Conservation (phyloP, 2,113 vertebrate genomes). For the Oenanthe oenanthe region DNA sequence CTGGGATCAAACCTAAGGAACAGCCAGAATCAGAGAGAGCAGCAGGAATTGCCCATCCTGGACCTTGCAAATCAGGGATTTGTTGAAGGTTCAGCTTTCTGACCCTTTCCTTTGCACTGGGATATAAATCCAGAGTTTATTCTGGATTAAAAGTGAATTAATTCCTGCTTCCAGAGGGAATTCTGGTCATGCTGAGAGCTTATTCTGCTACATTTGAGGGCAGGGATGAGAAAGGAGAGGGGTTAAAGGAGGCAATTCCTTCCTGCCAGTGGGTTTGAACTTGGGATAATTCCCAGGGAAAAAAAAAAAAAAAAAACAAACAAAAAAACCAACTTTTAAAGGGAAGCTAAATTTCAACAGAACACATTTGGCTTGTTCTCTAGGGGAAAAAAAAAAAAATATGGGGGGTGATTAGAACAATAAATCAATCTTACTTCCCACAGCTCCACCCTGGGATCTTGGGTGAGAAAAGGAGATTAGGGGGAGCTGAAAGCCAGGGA, state of each 20-base stretch:
- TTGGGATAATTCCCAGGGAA: neutral
- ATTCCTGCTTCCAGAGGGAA: neutral
- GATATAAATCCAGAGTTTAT: neutral
- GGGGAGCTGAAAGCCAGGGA: neutral
- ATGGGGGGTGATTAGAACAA: neutral
- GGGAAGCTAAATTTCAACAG: neutral
- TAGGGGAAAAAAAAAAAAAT: neutral
- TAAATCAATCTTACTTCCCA: accelerated
- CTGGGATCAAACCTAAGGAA: neutral
- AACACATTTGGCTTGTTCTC: neutral
- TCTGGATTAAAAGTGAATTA: too few species aligned
- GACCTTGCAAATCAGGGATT: neutral
- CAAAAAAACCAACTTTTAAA: neutral
- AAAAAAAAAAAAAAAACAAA: neutral
- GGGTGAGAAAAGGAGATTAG: neutral
- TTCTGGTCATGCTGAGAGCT: neutral
- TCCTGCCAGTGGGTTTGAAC: neutral
- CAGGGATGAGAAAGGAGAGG: neutral
- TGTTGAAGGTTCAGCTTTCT: neutral
- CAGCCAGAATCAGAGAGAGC: neutral
- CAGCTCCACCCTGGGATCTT: neutral
- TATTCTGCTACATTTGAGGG: neutral
- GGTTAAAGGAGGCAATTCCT: neutral
- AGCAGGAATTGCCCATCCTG: neutral
- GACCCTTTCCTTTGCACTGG: neutral